These are phyloP conservation scores for Lucilia cuprina DNA, from an alignment of 1,140 invertebrate genomes.

Conservation along the genomic window DNA sequence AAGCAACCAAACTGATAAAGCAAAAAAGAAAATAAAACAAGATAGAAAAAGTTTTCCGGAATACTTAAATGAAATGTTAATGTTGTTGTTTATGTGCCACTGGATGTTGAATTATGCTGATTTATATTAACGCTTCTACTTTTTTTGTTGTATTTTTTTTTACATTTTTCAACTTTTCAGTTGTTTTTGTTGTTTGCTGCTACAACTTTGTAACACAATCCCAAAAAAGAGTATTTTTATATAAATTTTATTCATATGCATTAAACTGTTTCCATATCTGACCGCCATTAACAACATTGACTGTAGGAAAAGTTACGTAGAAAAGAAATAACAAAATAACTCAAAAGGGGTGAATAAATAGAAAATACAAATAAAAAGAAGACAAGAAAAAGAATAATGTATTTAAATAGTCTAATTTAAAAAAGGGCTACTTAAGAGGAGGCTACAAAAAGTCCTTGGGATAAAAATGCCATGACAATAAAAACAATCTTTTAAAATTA, in stretches of 20 bases:
- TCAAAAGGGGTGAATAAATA: neutral
- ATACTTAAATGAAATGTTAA: conserved; percentile 31
- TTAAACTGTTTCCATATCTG: neutral
- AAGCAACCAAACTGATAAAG: neutral
- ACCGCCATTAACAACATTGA: neutral
- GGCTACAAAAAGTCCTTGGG: too few relatives aligned
- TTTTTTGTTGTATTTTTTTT: neutral
- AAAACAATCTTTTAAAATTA: too few relatives aligned
- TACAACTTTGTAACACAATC: neutral
- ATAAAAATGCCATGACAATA: too few relatives aligned
- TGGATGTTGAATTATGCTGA: conserved; percentile 25
- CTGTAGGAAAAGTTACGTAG: neutral
- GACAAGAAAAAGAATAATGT: too few relatives aligned
- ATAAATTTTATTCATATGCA: neutral
- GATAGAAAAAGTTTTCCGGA: neutral
- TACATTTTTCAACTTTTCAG: neutral
- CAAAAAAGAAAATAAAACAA: neutral
- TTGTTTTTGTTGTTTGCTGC: neutral
- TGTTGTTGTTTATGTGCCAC: conserved; percentile 24
- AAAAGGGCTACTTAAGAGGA: too few relatives aligned
- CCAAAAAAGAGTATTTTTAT: neutral
- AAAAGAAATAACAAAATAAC: neutral
- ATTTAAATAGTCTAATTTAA: too few relatives aligned
- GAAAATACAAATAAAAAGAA: too few relatives aligned
- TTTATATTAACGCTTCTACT: conserved; percentile 16